Evolutionary conservation across 2,113 vertebrate genomes (phyloP).

Genomic region (Thymallus thymallus): DNA sequence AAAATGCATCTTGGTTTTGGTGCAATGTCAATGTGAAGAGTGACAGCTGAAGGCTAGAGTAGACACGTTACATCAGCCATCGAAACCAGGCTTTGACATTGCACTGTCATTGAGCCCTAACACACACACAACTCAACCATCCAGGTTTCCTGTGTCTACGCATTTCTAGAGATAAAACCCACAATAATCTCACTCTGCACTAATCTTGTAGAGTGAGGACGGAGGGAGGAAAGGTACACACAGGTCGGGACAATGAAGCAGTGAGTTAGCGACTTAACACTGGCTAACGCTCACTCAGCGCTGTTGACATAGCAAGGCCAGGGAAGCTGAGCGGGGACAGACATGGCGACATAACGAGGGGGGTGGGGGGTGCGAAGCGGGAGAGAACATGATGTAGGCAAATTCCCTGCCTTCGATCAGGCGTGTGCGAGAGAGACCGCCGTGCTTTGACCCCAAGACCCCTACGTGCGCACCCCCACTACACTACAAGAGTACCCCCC

Average conservation of each 20-base stretch:
- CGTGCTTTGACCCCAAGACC: constrained; percentile 32
- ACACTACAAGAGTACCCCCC: constrained; percentile 23
- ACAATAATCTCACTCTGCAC: neutral
- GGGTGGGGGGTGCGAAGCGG: constrained; percentile 17
- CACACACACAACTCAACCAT: neutral
- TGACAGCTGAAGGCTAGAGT: neutral
- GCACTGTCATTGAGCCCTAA: constrained; percentile 15
- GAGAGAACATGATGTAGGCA: constrained; percentile 51
- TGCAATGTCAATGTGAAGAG: neutral
- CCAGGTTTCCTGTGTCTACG: constrained; percentile 6
- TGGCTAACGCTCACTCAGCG: neutral
- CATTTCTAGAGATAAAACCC: constrained; percentile 2
- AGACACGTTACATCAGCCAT: neutral
- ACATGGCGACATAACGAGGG: constrained; percentile 30
- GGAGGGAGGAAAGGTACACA: neutral
- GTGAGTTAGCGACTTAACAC: neutral
- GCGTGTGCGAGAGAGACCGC: constrained; percentile 31
- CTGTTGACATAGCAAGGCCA: constrained; percentile 12
- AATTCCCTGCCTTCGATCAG: constrained; percentile 72
- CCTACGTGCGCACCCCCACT: neutral
- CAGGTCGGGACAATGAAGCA: neutral
- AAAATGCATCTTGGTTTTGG: neutral
- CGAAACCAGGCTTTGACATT: constrained; percentile 16
- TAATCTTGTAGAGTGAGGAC: neutral
- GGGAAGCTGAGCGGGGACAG: neutral